phyloP scores from a whole-genome alignment of 2,113 vertebrate genomes.

The Platichthys stellatus region DNA sequence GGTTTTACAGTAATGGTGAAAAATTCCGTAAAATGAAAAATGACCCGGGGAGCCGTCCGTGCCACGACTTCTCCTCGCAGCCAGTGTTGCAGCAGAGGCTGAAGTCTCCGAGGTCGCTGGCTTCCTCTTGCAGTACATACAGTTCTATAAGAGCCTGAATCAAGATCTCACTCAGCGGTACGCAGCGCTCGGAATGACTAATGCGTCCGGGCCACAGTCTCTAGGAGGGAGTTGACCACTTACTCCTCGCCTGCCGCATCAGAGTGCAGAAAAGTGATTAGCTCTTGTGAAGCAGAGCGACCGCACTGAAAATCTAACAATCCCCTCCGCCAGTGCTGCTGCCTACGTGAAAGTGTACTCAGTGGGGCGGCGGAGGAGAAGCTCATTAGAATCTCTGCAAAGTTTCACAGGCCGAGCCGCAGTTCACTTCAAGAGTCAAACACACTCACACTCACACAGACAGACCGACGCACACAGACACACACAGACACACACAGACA shows the following conservation, averaged over 20 bases:
- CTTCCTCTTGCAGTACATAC: conserved; percentile 39
- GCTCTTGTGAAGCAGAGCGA: conserved; percentile 24
- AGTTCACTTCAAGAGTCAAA: conserved; percentile 23
- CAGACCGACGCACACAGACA: background rate
- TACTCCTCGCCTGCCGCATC: conserved; percentile 35
- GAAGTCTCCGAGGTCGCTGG: conserved; percentile 60
- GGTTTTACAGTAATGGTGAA: conserved; percentile 48
- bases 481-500: background rate
- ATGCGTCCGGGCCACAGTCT: conserved; percentile 34
- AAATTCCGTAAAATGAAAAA: conserved; percentile 66
- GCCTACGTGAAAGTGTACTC: conserved; percentile 45
- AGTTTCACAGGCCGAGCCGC: conserved; percentile 28
- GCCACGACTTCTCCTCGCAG: conserved; percentile 30
- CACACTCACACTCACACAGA: conserved; percentile 4
- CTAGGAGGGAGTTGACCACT: conserved; percentile 42
- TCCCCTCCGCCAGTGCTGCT: conserved; percentile 17
- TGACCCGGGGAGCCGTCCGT: conserved; percentile 24
- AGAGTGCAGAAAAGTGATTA: conserved; percentile 18
- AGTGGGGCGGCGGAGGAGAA: conserved; percentile 44
- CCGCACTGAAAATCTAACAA: conserved; percentile 18
- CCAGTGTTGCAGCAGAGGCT: conserved; percentile 47
- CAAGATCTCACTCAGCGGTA: conserved; percentile 58
- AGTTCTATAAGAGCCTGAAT: conserved; percentile 65
- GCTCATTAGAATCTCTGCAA: conserved; percentile 57
- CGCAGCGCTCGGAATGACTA: conserved; percentile 51